Conservation (phyloP, 2,888 invertebrate genomes). For the Chalcosyrphus nemorum region DNA sequence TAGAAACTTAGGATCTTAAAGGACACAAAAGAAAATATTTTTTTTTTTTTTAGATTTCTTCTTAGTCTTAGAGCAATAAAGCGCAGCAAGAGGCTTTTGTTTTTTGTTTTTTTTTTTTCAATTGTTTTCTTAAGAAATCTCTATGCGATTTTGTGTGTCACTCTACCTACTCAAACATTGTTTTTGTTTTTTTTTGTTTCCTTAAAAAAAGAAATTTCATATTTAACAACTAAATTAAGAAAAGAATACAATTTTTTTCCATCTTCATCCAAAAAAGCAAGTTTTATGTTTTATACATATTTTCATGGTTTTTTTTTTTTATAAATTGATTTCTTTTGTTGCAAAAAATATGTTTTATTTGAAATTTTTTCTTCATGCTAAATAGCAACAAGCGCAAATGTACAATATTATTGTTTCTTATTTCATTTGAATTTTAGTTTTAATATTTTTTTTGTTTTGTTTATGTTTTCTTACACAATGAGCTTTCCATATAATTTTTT, state of each 20-base stretch:
- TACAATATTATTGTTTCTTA: slow-evolving; percentile 71
- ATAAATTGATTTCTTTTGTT: slow-evolving; percentile 28
- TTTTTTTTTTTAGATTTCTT: slow-evolving; percentile 56
- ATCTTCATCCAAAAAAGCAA: slow-evolving; percentile 51
- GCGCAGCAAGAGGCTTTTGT: slow-evolving; percentile 54
- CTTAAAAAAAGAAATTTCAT: slow-evolving; percentile 47
- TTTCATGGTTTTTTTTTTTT: slow-evolving; percentile 14
- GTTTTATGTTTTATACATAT: slow-evolving; percentile 10
- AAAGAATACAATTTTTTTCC: slow-evolving; percentile 71
- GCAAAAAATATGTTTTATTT: slow-evolving; percentile 57
- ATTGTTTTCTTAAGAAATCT: slow-evolving; percentile 30
- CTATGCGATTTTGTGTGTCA: slow-evolving; percentile 58
- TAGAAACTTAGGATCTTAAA: slow-evolving; percentile 73
- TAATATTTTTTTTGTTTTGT: slow-evolving; percentile 17
- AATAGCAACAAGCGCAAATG: slow-evolving; percentile 73
- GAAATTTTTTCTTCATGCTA: slow-evolving; percentile 53
- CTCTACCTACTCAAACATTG: slow-evolving; percentile 68
- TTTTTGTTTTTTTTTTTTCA: slow-evolving; percentile 30
- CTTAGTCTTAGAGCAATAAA: slow-evolving; percentile 66
- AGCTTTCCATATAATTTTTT: slow-evolving; percentile 63
- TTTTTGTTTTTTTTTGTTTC: slow-evolving; percentile 15
- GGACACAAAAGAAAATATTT: slow-evolving; percentile 65
- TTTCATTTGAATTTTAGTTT: slow-evolving; percentile 65
- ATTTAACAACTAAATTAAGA: slow-evolving; percentile 74
- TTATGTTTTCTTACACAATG: slow-evolving; percentile 63